Conservation (phyloP, 1,140 invertebrate genomes). For the Sycobia sp. region DNA sequence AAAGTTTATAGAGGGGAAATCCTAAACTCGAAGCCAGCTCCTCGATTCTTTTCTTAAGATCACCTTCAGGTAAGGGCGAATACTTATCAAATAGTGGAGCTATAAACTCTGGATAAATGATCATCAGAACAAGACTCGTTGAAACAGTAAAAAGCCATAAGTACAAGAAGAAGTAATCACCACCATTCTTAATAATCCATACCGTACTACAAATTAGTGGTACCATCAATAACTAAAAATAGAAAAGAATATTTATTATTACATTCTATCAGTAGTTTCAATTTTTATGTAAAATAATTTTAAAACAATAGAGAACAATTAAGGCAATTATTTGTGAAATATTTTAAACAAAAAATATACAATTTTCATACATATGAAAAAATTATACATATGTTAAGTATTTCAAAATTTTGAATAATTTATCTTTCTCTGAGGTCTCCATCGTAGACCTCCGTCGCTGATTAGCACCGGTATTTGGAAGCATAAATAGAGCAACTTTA, state of each 20-base stretch:
- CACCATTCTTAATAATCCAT: constrained; percentile 87
- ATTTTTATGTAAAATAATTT: too few species aligned
- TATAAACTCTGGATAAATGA: constrained; percentile 95
- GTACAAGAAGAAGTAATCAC: constrained; percentile 94
- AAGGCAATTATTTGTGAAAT: not conserved
- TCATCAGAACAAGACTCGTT: constrained; percentile 81
- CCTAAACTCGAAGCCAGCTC: constrained; percentile 82
- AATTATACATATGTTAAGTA: not conserved
- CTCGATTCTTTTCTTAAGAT: constrained; percentile 86
- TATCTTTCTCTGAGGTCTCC: too few species aligned
- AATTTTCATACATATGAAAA: not conserved
- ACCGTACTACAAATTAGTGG: constrained; percentile 83
- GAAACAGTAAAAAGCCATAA: constrained; percentile 89
- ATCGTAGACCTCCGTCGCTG: too few species aligned
- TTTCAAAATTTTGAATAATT: not conserved
- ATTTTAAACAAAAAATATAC: not conserved
- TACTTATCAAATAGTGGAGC: constrained; percentile 99
- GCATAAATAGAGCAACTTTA: too few species aligned
- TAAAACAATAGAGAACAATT: too few species aligned
- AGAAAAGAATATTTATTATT: not conserved
- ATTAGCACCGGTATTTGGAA: too few species aligned
- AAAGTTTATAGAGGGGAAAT: constrained; percentile 95
- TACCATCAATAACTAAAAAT: constrained; percentile 66
- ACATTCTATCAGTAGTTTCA: not conserved
- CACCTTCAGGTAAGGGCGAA: constrained; percentile 91